Evolutionary conservation across 1,140 invertebrate genomes (phyloP), one percentile per base, ranked within the genome.

Genomic region (Bombyx mandarina): DNA sequence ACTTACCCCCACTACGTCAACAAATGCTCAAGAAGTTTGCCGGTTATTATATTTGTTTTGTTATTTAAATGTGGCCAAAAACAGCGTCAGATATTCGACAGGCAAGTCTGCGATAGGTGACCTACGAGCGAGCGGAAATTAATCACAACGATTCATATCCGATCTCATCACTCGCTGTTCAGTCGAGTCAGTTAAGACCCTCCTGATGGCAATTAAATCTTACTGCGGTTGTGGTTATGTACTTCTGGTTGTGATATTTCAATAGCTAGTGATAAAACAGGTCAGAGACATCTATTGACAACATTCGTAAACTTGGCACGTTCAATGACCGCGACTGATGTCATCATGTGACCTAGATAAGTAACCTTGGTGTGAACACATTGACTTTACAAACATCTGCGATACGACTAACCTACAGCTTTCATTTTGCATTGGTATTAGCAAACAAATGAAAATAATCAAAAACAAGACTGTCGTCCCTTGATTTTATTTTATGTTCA

Each of bases 101-200:
- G 60, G 56, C 57, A 69, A 61, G 66, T 82, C 77, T 79, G 79
- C 77, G 75, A 79, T 82, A 79, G 79, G 71, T 79, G 77, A 82
- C 67, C 58, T 69, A 48, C 52, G 57, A 62, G 73, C 52, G 79
- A 79, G 79, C 60, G 77, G 72, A 67, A 43, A 66, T 45, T 66
- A 82, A 82, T 82, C 79, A 82, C 61, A 48, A 46, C 67, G 62
- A 79, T 66, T 76, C 72, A 77, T 78, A 61, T 76, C 77, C 58
- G 45, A 67, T 42, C 35, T 75, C 77, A 78, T 78, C 77, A 80
- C 60, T 67, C 71, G 68, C 71, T 73, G 71, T 73, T 71, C 71
- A 73, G 71, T 73, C 71, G 71, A 73, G 71, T 73, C 71, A 73
- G 71, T 73, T 73, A 73, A 71, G 71, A 73, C 71, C 71, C 71